Evolutionary conservation across 64 coral and sea anemone species (phyloP).

Genomic region (Catalaphyllia jardinei): DNA sequence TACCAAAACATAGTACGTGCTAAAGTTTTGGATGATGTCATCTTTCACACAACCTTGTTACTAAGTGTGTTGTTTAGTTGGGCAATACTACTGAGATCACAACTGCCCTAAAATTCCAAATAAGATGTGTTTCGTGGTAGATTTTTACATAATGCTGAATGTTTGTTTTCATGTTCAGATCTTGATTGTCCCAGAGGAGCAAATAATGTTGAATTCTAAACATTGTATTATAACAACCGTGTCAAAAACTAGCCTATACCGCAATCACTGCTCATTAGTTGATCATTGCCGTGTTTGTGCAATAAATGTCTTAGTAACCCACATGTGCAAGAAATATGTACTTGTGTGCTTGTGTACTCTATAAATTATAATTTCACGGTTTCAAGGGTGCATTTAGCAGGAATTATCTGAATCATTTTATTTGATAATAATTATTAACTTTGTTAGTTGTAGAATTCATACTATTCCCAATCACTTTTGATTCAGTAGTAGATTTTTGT

Average conservation of each 20-base stretch:
- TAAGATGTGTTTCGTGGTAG: background rate
- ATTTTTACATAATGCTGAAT: background rate
- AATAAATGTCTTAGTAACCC: constrained; percentile 17
- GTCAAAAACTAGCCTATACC: background rate
- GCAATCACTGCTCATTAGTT: background rate
- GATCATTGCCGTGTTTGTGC: background rate
- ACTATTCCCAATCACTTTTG: background rate
- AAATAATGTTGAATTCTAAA: background rate
- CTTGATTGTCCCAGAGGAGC: background rate
- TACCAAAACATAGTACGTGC: constrained; percentile 12
- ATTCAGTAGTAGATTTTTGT: too few species aligned
- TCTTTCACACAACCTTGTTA: background rate
- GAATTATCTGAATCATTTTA: background rate
- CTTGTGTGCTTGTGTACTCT: background rate
- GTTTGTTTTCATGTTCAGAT: background rate
- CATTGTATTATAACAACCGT: background rate
- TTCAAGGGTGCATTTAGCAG: background rate
- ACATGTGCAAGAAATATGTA: background rate
- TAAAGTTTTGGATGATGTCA: constrained; percentile 22
- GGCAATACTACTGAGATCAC: background rate
- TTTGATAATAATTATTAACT: background rate
- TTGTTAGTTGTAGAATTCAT: background rate
- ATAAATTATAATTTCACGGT: background rate
- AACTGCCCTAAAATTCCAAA: background rate
- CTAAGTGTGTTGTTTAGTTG: constrained; percentile 11